Conservation (phyloP, 2,888 invertebrate genomes). For the Tuta absoluta region DNA sequence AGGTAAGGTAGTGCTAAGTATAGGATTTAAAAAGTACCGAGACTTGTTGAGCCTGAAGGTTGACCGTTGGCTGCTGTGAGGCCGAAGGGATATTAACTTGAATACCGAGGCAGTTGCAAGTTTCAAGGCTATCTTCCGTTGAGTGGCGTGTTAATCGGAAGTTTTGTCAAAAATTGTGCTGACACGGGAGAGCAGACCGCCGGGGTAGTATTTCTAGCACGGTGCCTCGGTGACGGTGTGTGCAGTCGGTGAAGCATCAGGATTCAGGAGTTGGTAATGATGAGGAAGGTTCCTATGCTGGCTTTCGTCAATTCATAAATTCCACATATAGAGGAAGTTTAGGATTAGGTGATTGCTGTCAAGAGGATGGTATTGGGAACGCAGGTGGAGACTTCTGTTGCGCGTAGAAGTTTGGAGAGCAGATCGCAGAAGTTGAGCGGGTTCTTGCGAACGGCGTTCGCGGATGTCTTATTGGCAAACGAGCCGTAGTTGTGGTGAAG, state of each 20-base stretch:
- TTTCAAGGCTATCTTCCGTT: slow-evolving; percentile 67
- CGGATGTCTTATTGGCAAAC: slow-evolving; percentile 73
- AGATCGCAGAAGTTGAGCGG: slow-evolving; percentile 70
- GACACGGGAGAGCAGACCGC: slow-evolving; percentile 59
- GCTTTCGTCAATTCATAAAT: slow-evolving; percentile 46
- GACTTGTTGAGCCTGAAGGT: slow-evolving; percentile 74
- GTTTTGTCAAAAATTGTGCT: slow-evolving; percentile 65
- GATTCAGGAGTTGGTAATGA: slow-evolving; percentile 51
- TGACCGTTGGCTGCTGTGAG: slow-evolving; percentile 73
- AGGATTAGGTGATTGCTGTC: slow-evolving; percentile 74
- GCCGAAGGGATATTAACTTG: slow-evolving; percentile 67
- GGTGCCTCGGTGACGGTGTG: slow-evolving; percentile 68
- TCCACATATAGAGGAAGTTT: slow-evolving; percentile 50
- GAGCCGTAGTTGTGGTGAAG: slow-evolving; percentile 79
- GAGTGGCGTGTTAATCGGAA: slow-evolving; percentile 64
- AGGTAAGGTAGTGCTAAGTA: slow-evolving; percentile 75
- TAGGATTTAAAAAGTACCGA: slow-evolving; percentile 80
- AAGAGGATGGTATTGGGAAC: slow-evolving; percentile 63
- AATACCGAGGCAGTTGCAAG: slow-evolving; percentile 55
- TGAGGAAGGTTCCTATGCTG: slow-evolving; percentile 61
- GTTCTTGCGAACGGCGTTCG: slow-evolving; percentile 70
- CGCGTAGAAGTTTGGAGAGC: slow-evolving; percentile 73
- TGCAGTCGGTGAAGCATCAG: slow-evolving; percentile 69
- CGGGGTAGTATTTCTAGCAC: slow-evolving; percentile 56
- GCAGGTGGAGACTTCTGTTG: slow-evolving; percentile 70